Conservation (phyloP, 2,888 invertebrate species). For the Homarus gammarus region DNA sequence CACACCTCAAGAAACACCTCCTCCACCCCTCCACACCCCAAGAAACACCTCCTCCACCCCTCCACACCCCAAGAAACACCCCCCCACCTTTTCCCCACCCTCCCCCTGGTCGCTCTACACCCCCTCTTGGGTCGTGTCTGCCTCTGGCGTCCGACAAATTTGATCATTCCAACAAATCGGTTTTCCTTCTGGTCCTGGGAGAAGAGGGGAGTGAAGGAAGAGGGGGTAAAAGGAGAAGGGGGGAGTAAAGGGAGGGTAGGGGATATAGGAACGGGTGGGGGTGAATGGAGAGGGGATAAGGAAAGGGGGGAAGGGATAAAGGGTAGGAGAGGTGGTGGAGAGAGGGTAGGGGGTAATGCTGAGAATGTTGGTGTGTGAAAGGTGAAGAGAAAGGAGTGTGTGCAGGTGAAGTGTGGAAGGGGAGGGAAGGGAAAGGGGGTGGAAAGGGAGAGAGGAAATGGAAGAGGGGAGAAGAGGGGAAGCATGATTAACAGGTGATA, state of each 20-base stretch:
- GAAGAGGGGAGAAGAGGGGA: too few species aligned
- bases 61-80: too few species aligned
- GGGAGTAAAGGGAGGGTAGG: not conserved
- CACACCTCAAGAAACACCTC: too few species aligned
- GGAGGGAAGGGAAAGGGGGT: too few species aligned
- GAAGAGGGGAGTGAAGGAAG: not conserved
- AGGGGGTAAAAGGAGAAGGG: not conserved
- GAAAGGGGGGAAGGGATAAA: not conserved
- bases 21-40: too few species aligned
- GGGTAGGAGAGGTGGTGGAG: not conserved
- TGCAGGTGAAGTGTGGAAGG: too few species aligned
- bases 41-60: too few species aligned
- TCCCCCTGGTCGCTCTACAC: not conserved
- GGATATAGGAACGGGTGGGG: not conserved
- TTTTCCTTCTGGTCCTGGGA: not conserved
- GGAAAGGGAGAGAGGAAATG: too few species aligned
- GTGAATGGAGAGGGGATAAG: not conserved
- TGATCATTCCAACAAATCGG: slow-evolving; percentile 57
- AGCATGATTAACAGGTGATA: too few species aligned
- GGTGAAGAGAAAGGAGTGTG: too few species aligned
- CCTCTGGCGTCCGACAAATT: slow-evolving; percentile 43
- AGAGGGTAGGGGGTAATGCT: not conserved
- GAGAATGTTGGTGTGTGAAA: not conserved
- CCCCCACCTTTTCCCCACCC: too few species aligned
- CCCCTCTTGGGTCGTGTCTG: not conserved